Conservation (phyloP, 1,140 invertebrate species). For the Halyomorpha halys region DNA sequence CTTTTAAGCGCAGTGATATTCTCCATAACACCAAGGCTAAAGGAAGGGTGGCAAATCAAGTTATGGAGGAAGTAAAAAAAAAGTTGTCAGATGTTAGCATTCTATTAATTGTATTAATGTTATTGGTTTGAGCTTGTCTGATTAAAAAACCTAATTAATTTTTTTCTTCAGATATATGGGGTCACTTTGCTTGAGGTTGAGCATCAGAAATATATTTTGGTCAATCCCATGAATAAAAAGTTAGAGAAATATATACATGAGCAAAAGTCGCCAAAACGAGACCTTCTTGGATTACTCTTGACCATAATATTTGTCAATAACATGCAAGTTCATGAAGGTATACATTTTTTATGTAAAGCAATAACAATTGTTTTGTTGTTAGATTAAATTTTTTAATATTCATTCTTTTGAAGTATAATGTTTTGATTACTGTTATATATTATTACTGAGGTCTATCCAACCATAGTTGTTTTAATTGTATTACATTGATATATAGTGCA, state of each 20-base stretch:
- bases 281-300: slow-evolving; percentile 2
- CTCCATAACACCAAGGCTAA: slow-evolving; percentile 12
- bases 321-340: slow-evolving; percentile 16
- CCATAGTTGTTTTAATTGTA: too few species aligned
- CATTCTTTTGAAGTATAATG: too few species aligned
- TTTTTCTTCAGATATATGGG: slow-evolving; percentile 5
- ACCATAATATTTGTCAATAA: slow-evolving; percentile 17
- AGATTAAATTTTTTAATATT: too few species aligned
- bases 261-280: slow-evolving; percentile 4
- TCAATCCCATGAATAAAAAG: slow-evolving; percentile 10
- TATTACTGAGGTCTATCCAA: too few species aligned
- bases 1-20: slow-evolving; percentile 6
- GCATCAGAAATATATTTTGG: slow-evolving; percentile 12
- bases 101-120: neutral
- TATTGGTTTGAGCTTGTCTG: neutral
- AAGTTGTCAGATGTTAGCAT: slow-evolving; percentile 5
- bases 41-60: slow-evolving; percentile 1
- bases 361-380: too few species aligned
- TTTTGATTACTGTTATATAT: too few species aligned
- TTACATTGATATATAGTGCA: too few species aligned
- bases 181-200: slow-evolving; percentile 8
- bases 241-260: slow-evolving; percentile 11
- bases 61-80: slow-evolving; percentile 12
- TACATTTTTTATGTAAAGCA: neutral
- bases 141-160: neutral